Percentiles rank a stretch among this genome's conserved stretches.
Conservation (phyloP, 2,888 invertebrate genomes). For the Melangyna quadrimaculata region DNA sequence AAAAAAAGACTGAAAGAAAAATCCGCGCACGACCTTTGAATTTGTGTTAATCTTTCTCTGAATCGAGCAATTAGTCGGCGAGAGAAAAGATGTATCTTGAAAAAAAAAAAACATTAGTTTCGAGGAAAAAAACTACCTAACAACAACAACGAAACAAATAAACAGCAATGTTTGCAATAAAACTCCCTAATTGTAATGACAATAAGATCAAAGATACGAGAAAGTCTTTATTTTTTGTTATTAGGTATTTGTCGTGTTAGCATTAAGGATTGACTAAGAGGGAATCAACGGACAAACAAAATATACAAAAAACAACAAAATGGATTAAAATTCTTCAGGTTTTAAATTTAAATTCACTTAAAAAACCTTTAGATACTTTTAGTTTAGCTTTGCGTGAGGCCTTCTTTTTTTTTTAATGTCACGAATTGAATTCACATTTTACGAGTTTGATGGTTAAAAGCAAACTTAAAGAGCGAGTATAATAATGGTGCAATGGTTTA, state of each 20-base stretch:
- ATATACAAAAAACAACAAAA: background rate
- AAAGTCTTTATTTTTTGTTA: background rate
- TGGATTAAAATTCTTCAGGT: constrained; percentile 3
- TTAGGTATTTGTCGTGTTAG: background rate
- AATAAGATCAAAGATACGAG: constrained; percentile 17
- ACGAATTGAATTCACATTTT: constrained; percentile 51
- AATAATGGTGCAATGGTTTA: constrained; percentile 26
- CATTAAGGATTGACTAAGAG: constrained; percentile 1
- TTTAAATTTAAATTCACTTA: background rate
- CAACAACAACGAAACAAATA: background rate
- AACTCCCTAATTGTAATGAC: constrained; percentile 23
- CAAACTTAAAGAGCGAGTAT: background rate
- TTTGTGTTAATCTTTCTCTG: constrained; percentile 59
- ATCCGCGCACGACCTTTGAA: constrained; percentile 48
- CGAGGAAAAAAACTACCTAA: background rate
- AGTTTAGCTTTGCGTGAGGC: constrained; percentile 3
- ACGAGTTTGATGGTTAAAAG: background rate
- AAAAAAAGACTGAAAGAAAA: background rate
- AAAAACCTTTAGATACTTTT: background rate
- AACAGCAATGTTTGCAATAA: constrained; percentile 10
- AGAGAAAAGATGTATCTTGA: constrained; percentile 16
- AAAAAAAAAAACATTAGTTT: constrained; percentile 19
- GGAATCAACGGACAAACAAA: background rate
- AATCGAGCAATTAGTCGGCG: constrained; percentile 56
- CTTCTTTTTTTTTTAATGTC: constrained; percentile 13